Percentiles rank a stretch among this genome's conserved stretches.
These are phyloP conservation scores for Zosterops borbonicus DNA, from an alignment of 2,113 vertebrate species.

Conservation along the genomic window DNA sequence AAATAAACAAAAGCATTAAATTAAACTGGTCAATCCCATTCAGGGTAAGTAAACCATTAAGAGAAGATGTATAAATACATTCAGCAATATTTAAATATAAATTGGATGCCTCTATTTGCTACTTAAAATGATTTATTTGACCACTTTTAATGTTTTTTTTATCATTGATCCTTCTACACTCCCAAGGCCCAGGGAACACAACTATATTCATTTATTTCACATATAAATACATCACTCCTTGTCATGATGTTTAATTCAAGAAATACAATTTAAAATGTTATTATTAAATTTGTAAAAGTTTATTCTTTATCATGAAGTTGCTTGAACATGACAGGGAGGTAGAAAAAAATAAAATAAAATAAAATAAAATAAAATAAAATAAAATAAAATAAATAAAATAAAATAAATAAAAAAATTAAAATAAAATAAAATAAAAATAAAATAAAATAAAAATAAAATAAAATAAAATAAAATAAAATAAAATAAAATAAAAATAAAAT, in stretches of 20 bases:
- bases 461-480: not conserved
- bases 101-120: not conserved
- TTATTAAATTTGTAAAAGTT: not conserved
- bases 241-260: not conserved
- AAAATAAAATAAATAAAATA: not conserved
- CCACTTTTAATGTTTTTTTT: not conserved
- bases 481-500: not conserved
- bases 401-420: not conserved
- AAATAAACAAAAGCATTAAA: not conserved
- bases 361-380: not conserved
- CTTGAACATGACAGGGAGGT: not conserved
- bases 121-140: not conserved
- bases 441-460: not conserved
- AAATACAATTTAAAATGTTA: not conserved
- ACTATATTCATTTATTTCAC: not conserved
- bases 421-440: not conserved
- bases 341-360: not conserved
- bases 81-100: not conserved
- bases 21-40: not conserved
- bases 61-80: not conserved
- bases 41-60: not conserved
- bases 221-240: fast-evolving
- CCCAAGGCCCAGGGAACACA: not conserved
- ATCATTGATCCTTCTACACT: not conserved
- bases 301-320: not conserved